Conservation (phyloP, 2,888 invertebrate species). For the Meloe dianella region DNA sequence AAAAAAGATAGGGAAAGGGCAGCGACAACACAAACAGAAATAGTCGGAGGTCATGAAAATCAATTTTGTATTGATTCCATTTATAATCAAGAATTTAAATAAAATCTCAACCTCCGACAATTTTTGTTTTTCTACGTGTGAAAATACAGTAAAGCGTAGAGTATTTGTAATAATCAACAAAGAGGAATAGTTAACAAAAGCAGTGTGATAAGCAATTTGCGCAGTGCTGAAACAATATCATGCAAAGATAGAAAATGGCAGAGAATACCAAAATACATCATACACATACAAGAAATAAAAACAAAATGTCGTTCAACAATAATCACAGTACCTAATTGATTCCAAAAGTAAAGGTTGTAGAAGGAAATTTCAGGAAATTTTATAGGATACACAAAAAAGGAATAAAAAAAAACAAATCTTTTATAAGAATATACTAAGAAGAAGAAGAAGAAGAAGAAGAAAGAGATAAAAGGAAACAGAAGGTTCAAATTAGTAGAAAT, state of each 20-base stretch:
- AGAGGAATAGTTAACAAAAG: slow-evolving; percentile 25
- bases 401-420: not conserved
- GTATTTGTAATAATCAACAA: slow-evolving; percentile 13
- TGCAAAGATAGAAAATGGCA: slow-evolving; percentile 28
- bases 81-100: not conserved
- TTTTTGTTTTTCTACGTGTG: not conserved
- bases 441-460: not conserved
- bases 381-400: no score
- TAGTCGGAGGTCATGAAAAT: not conserved
- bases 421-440: not conserved
- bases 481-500: not conserved
- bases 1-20: not conserved
- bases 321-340: slow-evolving; percentile 40
- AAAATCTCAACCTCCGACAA: not conserved
- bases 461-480: not conserved
- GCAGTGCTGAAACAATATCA: slow-evolving; percentile 35
- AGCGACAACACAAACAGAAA: not conserved
- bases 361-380: slow-evolving; percentile 29
- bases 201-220: slow-evolving; percentile 38
- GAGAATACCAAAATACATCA: slow-evolving; percentile 31
- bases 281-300: slow-evolving; percentile 27
- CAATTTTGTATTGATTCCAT: no score
- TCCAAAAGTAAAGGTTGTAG: slow-evolving; percentile 33
- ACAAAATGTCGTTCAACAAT: slow-evolving; percentile 26
- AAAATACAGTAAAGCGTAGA: not conserved